A percentile compares a stretch with the other conserved stretches of the same genome.
phyloP scores from a whole-genome alignment of 2,888 invertebrate species.

The Stenurella melanura region DNA sequence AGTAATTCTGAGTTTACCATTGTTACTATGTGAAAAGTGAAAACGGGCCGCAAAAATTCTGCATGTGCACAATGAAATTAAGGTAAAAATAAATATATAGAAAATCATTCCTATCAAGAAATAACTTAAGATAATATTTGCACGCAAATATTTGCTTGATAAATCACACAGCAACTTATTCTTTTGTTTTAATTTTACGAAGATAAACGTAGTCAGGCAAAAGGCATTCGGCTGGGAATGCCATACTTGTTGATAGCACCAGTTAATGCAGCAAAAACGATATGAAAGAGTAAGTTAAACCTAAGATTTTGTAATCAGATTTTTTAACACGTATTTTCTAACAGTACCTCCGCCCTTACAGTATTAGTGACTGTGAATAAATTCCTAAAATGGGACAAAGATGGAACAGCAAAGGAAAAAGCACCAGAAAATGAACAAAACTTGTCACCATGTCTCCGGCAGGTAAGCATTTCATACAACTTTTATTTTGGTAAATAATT shows the following conservation, averaged over 20 bases:
- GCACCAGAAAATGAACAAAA: neutral
- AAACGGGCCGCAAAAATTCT: too few relatives aligned
- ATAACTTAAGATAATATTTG: neutral
- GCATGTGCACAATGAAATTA: neutral
- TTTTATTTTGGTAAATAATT: too few relatives aligned
- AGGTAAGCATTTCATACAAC: conserved; percentile 7
- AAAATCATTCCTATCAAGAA: neutral
- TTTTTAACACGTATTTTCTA: neutral
- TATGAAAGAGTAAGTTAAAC: neutral
- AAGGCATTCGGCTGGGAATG: neutral
- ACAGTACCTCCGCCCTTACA: neutral
- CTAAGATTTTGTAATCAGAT: neutral
- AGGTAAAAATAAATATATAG: neutral
- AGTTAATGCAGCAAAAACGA: neutral
- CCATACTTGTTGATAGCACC: neutral
- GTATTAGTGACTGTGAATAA: neutral
- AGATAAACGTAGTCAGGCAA: neutral
- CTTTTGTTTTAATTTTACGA: neutral
- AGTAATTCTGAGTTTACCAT: too few relatives aligned
- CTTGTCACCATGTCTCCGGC: neutral
- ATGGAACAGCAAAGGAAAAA: neutral
- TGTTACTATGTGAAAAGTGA: too few relatives aligned
- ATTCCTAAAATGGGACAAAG: neutral
- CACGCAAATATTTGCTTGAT: neutral
- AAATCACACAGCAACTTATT: neutral